Conservation (phyloP, 92 coral and sea anemone genomes). For the Umimayanthus chanpuru region DNA sequence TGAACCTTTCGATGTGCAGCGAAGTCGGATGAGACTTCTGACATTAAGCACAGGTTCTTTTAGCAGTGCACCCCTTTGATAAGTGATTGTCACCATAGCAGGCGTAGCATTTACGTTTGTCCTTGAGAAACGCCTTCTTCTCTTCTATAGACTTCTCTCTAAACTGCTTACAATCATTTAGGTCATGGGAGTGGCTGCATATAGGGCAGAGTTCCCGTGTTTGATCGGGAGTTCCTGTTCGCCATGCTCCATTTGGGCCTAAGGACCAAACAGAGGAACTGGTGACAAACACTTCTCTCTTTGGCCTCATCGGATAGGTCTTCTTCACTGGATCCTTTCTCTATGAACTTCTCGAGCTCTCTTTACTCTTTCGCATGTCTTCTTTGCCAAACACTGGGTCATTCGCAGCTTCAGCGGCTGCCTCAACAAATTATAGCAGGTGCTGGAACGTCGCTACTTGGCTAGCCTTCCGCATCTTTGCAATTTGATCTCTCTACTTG, state of each 20-base stretch:
- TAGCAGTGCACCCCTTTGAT: constrained; percentile 45
- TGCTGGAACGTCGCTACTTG: constrained; percentile 41
- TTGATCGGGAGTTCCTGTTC: too few species aligned
- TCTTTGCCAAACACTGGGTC: constrained; percentile 63
- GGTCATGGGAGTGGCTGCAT: constrained; percentile 48
- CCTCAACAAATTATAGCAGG: constrained; percentile 43
- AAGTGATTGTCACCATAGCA: constrained; percentile 59
- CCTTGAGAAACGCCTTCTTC: constrained; percentile 53
- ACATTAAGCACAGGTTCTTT: constrained; percentile 45
- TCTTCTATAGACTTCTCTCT: constrained; percentile 53
- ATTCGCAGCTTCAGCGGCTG: constrained; percentile 64
- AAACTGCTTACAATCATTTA: constrained; percentile 63
- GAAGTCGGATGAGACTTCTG: constrained; percentile 63
- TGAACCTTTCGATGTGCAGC: constrained; percentile 60
- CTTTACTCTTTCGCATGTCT: constrained; percentile 42
- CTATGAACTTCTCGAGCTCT: constrained; percentile 15
- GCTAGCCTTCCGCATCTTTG: constrained; percentile 32
- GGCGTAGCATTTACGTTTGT: constrained; percentile 55
- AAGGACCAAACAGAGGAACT: not conserved
- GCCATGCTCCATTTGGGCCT: too few species aligned
- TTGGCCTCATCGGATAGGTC: not conserved
- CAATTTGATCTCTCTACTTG: constrained; percentile 54
- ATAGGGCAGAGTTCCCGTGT: not conserved
- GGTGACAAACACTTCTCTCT: not conserved
- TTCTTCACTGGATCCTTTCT: not conserved